Evolutionary conservation across 2,797 vertebrate genomes (phyloP).

Genomic region (Gobio occitaniae): DNA sequence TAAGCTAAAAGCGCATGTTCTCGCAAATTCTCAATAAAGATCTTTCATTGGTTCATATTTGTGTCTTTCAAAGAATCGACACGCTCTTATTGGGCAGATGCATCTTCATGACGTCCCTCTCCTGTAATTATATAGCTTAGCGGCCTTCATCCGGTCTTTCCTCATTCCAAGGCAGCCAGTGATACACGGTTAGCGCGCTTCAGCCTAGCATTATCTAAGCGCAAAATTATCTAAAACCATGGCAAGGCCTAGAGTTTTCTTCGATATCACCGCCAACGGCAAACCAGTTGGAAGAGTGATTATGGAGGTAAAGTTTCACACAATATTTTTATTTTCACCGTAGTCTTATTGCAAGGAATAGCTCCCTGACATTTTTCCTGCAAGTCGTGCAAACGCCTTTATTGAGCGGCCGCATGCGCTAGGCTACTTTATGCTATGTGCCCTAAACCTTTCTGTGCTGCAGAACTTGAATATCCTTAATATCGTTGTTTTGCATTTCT

Average conservation of each 20-base stretch:
- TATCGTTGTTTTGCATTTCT: background rate
- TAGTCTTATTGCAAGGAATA: background rate
- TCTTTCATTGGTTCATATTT: constrained; percentile 10
- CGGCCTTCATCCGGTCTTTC: constrained; percentile 34
- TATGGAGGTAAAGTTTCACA: constrained; percentile 81
- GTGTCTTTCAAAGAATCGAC: background rate
- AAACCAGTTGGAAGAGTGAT: constrained; percentile 73
- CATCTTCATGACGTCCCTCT: background rate
- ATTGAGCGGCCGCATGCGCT: background rate
- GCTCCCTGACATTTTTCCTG: background rate
- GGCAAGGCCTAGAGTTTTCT: constrained; percentile 81
- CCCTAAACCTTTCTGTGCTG: background rate
- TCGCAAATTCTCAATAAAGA: background rate
- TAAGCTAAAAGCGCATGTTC: background rate
- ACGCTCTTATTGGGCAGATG: constrained; percentile 33
- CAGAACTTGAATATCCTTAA: background rate
- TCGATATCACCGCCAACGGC: constrained; percentile 74
- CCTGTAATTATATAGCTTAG: constrained; percentile 23
- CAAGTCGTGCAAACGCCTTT: background rate
- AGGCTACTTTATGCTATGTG: background rate
- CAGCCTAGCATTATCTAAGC: background rate
- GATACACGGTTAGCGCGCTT: background rate
- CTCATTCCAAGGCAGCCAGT: constrained; percentile 3
- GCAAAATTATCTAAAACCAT: constrained; percentile 53
- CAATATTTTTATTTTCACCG: background rate